A percentile compares a stretch with the other conserved stretches of the same genome.
Evolutionary conservation across 2,888 invertebrate species (phyloP).

Genomic region (Meliscaeva auricollis): DNA sequence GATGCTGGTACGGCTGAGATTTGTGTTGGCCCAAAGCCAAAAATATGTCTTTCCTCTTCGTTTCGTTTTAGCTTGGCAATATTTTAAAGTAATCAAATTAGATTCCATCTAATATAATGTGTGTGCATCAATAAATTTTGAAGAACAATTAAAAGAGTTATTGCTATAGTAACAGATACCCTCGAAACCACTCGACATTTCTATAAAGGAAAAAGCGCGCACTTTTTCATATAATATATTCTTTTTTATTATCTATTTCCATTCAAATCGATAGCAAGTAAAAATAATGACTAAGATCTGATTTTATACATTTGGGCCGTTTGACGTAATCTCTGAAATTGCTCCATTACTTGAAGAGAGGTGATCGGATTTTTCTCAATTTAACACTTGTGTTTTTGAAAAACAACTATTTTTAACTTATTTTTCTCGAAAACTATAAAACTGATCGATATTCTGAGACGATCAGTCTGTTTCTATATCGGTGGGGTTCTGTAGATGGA

Average conservation of each 20-base stretch:
- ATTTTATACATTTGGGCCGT: conserved; percentile 38
- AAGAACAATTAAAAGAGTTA: conserved; percentile 68
- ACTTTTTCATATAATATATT: conserved; percentile 30
- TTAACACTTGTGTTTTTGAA: conserved; percentile 38
- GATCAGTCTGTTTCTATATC: background rate
- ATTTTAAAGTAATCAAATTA: conserved; percentile 67
- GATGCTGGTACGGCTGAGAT: conserved; percentile 17
- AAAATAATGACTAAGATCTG: conserved; percentile 35
- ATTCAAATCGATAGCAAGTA: conserved; percentile 27
- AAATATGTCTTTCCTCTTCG: conserved; percentile 60
- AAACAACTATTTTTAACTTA: conserved; percentile 46
- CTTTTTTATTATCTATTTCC: conserved; percentile 46
- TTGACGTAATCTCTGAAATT: conserved; percentile 57
- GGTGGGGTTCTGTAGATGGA: too few species aligned
- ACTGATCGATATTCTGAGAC: conserved; percentile 20
- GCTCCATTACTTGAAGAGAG: background rate
- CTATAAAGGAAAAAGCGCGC: conserved; percentile 12
- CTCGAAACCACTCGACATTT: conserved; percentile 49
- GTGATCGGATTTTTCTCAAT: conserved; percentile 35
- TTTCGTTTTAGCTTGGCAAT: conserved; percentile 48
- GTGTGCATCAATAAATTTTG: conserved; percentile 56
- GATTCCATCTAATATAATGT: conserved; percentile 22
- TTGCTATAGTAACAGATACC: conserved; percentile 49
- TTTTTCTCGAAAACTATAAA: conserved; percentile 36
- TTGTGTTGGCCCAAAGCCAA: conserved; percentile 52